A percentile compares a stretch with the other conserved stretches of the same genome.
These are phyloP conservation scores for Hozukius guyotensis DNA, from an alignment of 2,797 vertebrate species.

Conservation along the genomic window DNA sequence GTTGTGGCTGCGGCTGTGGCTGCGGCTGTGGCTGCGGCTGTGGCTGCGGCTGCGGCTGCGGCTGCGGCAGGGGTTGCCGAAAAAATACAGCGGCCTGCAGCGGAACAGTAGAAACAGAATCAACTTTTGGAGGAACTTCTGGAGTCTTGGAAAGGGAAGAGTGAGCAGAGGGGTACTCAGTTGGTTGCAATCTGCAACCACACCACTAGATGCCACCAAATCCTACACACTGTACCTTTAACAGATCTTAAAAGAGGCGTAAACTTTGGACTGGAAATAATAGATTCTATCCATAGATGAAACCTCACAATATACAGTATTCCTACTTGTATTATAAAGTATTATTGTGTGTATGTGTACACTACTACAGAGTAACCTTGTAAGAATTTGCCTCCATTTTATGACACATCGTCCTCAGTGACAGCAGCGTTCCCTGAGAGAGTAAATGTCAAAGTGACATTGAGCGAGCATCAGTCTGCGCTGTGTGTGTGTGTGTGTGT, in stretches of 20 bases:
- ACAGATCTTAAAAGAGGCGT: not conserved
- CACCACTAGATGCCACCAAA: not conserved
- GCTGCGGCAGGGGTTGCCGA: too few species aligned
- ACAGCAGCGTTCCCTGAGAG: conserved; percentile 65
- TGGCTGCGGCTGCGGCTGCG: too few species aligned
- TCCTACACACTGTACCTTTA: not conserved
- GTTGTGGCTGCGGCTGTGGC: too few species aligned
- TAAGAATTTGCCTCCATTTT: conserved; percentile 52
- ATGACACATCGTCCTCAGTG: conserved; percentile 61
- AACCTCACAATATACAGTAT: not conserved
- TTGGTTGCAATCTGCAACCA: not conserved
- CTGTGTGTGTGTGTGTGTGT: conserved; percentile 7
- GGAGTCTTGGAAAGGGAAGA: not conserved
- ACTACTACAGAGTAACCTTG: conserved; percentile 12
- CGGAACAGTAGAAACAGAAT: too few species aligned
- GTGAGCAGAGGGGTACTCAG: not conserved
- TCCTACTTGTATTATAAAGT: not conserved
- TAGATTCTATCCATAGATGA: not conserved
- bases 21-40: too few species aligned
- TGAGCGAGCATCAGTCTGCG: conserved; percentile 66
- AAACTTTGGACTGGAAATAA: not conserved
- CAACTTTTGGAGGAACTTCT: too few species aligned
- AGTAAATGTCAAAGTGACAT: conserved; percentile 78
- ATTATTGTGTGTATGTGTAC: not conserved
- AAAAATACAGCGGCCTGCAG: too few species aligned